These are phyloP conservation scores for Cuculus canorus DNA, from an alignment of 2,797 vertebrate species.

Conservation along the genomic window DNA sequence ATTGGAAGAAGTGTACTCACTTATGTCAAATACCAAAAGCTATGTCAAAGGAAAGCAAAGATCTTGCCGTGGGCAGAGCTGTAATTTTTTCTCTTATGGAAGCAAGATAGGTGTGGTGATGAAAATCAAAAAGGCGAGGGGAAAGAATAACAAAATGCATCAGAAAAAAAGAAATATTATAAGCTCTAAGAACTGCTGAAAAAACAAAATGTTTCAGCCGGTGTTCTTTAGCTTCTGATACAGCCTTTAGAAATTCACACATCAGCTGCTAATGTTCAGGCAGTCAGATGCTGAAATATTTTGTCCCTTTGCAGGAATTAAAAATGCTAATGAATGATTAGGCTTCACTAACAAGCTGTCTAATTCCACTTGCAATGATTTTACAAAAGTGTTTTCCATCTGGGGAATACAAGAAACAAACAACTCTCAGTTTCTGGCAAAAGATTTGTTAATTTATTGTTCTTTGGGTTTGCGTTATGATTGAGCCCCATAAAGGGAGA, in stretches of 20 bases:
- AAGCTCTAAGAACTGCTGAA: background rate
- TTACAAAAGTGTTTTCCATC: constrained; percentile 42
- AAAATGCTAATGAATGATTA: constrained; percentile 47
- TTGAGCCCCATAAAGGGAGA: background rate
- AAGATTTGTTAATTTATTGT: constrained; percentile 31
- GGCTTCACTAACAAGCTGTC: constrained; percentile 40
- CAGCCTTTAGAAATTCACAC: background rate
- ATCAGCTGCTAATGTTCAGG: background rate
- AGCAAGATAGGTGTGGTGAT: background rate
- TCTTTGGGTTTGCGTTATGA: background rate
- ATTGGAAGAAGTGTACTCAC: background rate
- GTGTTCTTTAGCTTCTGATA: background rate
- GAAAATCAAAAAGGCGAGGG: background rate
- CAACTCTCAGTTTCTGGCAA: constrained; percentile 44
- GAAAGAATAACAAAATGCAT: background rate
- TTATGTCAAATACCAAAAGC: background rate
- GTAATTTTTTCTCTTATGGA: background rate
- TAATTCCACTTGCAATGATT: constrained; percentile 48
- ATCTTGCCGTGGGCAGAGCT: background rate
- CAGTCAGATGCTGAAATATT: constrained; percentile 10
- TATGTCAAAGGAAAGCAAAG: background rate
- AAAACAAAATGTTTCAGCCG: background rate
- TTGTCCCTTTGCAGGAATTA: constrained; percentile 35
- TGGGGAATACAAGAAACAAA: constrained; percentile 31
- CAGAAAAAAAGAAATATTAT: background rate